Evolutionary conservation across 2,888 invertebrate genomes (phyloP).

Genomic region (Andrena chrysosceles): DNA sequence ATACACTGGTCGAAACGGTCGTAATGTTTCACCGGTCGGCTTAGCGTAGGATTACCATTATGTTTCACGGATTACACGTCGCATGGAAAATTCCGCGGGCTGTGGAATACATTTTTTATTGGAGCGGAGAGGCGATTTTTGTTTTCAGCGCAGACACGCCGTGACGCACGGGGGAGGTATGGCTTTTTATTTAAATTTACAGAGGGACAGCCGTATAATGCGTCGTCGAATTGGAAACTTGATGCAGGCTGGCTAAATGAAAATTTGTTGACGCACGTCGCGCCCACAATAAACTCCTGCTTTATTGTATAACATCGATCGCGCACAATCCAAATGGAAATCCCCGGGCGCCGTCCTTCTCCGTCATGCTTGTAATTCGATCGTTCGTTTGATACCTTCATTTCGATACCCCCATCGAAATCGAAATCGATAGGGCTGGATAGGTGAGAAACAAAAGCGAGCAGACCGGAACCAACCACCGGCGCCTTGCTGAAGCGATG

Average conservation of each 20-base stretch:
- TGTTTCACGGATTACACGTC: conserved; percentile 54
- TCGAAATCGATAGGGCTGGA: not conserved
- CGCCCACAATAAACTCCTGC: conserved; percentile 52
- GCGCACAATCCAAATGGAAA: conserved; percentile 33
- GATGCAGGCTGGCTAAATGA: conserved; percentile 62
- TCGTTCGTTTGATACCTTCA: not conserved
- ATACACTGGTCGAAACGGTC: conserved; percentile 33
- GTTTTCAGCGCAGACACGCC: conserved; percentile 38
- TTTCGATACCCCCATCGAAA: not conserved
- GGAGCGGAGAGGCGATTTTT: conserved; percentile 45
- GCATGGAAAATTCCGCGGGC: conserved; percentile 47
- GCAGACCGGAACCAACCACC: not conserved
- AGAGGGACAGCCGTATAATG: conserved; percentile 37
- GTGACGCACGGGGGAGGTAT: not conserved
- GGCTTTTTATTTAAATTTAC: conserved; percentile 57
- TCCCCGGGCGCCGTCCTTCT: conserved; percentile 17
- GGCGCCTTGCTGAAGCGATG: not conserved
- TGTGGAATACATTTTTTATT: conserved; percentile 55
- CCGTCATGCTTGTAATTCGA: conserved; percentile 24
- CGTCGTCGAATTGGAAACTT: conserved; percentile 57
- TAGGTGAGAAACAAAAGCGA: not conserved
- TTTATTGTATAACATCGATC: conserved; percentile 40
- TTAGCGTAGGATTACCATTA: conserved; percentile 67
- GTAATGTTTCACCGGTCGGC: conserved; percentile 66
- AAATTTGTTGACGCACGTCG: conserved; percentile 60